These are phyloP conservation scores for Coenobita brevimanus DNA, from an alignment of 1,140 invertebrate species.

Conservation along the genomic window DNA sequence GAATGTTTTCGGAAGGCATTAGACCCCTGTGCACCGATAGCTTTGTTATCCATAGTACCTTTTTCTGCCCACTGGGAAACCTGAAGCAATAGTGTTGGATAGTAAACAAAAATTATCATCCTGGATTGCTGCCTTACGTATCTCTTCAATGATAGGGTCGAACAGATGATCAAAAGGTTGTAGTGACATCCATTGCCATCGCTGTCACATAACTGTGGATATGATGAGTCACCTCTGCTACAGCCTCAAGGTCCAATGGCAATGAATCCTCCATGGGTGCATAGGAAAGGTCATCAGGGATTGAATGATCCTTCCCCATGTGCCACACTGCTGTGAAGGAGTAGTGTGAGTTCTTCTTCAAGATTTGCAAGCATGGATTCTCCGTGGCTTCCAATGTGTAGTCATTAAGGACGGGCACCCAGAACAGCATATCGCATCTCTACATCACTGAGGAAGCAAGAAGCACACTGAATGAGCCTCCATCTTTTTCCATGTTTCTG, in stretches of 20 bases:
- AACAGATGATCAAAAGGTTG: not conserved
- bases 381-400: slow-evolving; percentile 20
- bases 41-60: too few relatives aligned
- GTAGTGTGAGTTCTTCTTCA: slow-evolving; percentile 21
- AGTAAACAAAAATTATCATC: not conserved
- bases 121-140: not conserved
- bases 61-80: slow-evolving; percentile 15
- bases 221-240: not conserved
- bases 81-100: not conserved
- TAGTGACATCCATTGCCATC: not conserved
- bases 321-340: slow-evolving; percentile 27
- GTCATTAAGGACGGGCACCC: slow-evolving; percentile 46
- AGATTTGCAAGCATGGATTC: slow-evolving; percentile 22
- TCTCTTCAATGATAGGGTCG: slow-evolving; percentile 9
- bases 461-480: slow-evolving; percentile 39
- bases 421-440: slow-evolving; percentile 31
- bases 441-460: slow-evolving; percentile 23
- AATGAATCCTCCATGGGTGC: slow-evolving; percentile 12
- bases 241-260: not conserved
- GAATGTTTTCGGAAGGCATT: too few relatives aligned
- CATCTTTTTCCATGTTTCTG: not conserved
- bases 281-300: slow-evolving; percentile 23
- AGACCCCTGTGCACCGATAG: too few relatives aligned
- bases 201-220: slow-evolving; percentile 14
- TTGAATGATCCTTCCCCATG: not conserved